Evolutionary conservation across 2,797 vertebrate genomes (phyloP), one percentile per base, ranked within the genome.

Genomic region (Myiothlypis chrysogaster): DNA sequence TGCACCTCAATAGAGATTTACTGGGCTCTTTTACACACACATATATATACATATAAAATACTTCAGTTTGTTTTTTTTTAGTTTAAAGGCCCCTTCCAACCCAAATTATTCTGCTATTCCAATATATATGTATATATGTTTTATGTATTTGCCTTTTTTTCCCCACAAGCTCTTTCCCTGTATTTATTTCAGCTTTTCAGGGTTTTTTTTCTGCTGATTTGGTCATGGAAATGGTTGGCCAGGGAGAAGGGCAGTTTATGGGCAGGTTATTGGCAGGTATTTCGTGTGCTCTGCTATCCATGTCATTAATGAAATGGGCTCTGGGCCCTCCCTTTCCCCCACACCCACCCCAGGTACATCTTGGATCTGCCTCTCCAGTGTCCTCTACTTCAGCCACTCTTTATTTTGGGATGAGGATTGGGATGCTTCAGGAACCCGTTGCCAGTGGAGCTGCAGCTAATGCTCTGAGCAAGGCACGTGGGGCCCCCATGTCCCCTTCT

Each of bases 91-190:
- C 19, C 25, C 13, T 49, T 55, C 35, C 41, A 41, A 35, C 15
- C 4, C 47, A 68, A 37, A 75, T 82, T 32, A 49, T 55, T 75
- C 22, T 47, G 13, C 2, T 6, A 6, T 34, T 53, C 20, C 21
- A 59, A 0, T 37, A 10, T 18, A 3, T 24, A 2, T 25, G 2
- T 28, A 1, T 39, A 0, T 23, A 2, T 75, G 8, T 30, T 69
- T 50, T 16, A 55, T 22, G 30, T 6, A 8, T 75, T 60, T 81
- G 9, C 14, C 50, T 49, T 12, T 50, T 82, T 66, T 50, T 19
- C 43, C 35, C 35, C 25, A 28, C 25, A 25, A 72, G 21, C 27
- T 83, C 35, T 77, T 49, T 9, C n/a, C 30, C 28, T 21, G 52
- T 10, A 8, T 52, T 70, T 39, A 12, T 50, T 76, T 82, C 35